phyloP scores from a whole-genome alignment of 2,113 vertebrate species.

The Megaptera novaeangliae region DNA sequence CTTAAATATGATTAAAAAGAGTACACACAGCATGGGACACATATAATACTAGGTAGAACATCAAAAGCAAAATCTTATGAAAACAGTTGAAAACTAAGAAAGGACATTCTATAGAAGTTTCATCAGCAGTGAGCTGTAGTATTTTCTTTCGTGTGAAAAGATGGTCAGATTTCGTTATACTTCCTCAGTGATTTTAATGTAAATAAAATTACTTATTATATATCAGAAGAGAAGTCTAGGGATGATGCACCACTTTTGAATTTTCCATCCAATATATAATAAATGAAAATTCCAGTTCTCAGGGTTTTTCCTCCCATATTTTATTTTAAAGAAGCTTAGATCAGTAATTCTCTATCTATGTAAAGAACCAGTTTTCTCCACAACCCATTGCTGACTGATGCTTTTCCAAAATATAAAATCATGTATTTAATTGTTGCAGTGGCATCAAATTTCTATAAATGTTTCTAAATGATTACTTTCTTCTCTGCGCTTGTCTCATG shows the following conservation, averaged over 20 bases:
- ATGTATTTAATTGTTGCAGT: neutral
- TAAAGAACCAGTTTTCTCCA: neutral
- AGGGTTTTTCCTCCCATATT: neutral
- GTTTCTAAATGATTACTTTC: neutral
- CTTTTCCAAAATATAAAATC: slow-evolving; percentile 1
- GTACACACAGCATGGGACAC: neutral
- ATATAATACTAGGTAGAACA: neutral
- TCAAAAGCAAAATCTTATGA: neutral
- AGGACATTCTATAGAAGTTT: neutral
- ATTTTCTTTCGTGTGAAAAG: neutral
- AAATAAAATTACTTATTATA: neutral
- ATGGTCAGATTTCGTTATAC: neutral
- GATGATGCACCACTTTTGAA: neutral
- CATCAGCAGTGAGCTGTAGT: neutral
- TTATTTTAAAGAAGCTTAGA: neutral
- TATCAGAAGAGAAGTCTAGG: neutral
- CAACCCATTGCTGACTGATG: neutral
- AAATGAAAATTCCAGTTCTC: neutral
- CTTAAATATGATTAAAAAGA: neutral
- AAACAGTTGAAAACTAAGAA: neutral
- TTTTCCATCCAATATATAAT: neutral
- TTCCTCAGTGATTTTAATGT: neutral
- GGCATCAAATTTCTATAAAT: neutral
- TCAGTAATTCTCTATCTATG: neutral
- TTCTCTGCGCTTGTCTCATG: neutral